Evolutionary conservation across 2,888 invertebrate species (phyloP).

Genomic region (Phortica okadai): DNA sequence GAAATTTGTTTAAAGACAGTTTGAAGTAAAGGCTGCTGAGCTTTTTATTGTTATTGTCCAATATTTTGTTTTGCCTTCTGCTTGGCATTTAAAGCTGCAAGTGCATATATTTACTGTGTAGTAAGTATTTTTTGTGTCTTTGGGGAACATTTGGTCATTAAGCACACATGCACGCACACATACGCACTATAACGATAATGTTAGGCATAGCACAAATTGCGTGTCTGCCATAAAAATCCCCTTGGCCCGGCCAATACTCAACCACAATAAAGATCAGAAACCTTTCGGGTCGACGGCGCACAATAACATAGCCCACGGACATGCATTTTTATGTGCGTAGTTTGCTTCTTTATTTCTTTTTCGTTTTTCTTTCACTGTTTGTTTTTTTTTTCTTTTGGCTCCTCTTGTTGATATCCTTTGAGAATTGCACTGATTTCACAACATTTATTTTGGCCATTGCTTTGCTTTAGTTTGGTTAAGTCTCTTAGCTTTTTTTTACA

Average conservation of each 20-base stretch:
- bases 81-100: no score
- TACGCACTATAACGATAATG: constrained; percentile 30
- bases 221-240: constrained; percentile 65
- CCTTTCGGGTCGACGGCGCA: constrained; percentile 40
- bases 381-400: constrained; percentile 22
- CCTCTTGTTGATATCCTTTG: constrained; percentile 57
- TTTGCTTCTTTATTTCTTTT: constrained; percentile 15
- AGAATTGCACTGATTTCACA: constrained; percentile 67
- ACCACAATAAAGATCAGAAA: background rate
- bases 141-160: constrained; percentile 37
- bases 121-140: constrained; percentile 48
- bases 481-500: constrained; percentile 1
- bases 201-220: constrained; percentile 57
- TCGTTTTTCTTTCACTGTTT: constrained; percentile 20
- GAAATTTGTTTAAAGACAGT: constrained; percentile 49
- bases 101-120: background rate
- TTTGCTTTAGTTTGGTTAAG: constrained; percentile 37
- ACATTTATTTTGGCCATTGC: constrained; percentile 62
- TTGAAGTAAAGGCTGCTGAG: background rate
- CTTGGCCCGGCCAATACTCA: background rate
- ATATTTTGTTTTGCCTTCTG: constrained; percentile 19
- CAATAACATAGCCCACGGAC: constrained; percentile 52
- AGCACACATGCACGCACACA: constrained; percentile 49
- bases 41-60: constrained; percentile 21
- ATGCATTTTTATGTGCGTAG: constrained; percentile 47